Conservation (phyloP, 2,888 invertebrate genomes). For the Quadriops clusia region DNA sequence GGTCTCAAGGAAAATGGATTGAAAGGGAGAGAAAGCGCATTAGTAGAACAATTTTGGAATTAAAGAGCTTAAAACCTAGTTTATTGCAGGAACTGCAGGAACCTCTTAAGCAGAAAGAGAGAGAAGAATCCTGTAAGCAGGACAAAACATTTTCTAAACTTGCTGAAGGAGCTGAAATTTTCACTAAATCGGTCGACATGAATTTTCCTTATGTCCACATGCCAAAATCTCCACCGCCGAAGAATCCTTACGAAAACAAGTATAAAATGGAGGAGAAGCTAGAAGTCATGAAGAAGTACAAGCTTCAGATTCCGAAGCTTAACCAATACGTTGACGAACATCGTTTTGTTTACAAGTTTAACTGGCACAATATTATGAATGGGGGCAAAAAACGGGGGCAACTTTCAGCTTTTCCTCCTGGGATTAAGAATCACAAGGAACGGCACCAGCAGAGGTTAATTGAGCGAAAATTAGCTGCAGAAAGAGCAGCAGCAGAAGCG, state of each 20-base stretch:
- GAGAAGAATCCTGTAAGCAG: conserved; percentile 45
- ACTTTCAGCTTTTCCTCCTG: conserved; percentile 36
- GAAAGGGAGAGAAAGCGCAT: conserved; percentile 53
- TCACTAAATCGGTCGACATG: conserved; percentile 50
- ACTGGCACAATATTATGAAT: conserved; percentile 44
- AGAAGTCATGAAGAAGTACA: conserved; percentile 36
- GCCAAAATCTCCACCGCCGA: conserved; percentile 36
- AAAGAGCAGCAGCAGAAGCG: no score
- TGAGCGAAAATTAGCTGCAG: no score
- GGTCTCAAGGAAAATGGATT: conserved; percentile 46
- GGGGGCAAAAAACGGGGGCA: conserved; percentile 42
- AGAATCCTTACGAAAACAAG: conserved; percentile 25
- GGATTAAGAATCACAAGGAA: conserved; percentile 34
- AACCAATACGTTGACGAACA: conserved; percentile 37
- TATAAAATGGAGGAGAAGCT: conserved; percentile 36
- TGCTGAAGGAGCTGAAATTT: conserved; percentile 48
- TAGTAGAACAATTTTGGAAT: conserved; percentile 48
- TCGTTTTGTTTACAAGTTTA: conserved; percentile 41
- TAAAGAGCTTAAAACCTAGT: conserved; percentile 49
- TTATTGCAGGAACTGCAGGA: conserved; percentile 48
- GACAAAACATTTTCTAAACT: conserved; percentile 45
- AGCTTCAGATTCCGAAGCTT: conserved; percentile 29
- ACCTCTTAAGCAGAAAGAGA: conserved; percentile 47
- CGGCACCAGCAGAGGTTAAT: conserved; percentile 28
- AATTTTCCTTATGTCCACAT: conserved; percentile 50